Base-by-base conservation (phyloP, 2,888 invertebrate species). In the Galerucella nymphaeae region DNA sequence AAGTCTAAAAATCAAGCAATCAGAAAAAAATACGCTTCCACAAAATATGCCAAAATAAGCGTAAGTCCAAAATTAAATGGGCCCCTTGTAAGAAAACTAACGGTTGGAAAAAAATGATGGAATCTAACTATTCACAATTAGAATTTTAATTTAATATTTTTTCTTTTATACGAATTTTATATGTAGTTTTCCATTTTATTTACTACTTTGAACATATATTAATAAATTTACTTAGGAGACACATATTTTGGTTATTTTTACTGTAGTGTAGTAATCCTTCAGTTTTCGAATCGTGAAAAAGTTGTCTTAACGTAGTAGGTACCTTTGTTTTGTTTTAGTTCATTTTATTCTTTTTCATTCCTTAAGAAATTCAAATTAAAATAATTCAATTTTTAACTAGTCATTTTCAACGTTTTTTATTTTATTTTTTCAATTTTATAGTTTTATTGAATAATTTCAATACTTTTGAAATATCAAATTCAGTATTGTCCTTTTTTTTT, bases 1-100 rank as follows among this genome's bases (percentile, higher is more conserved):
- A 90, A 88, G 23, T 90, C 91, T 16, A 95, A 94, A 85, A 90
- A 91, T 78, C 91, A 93, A 82, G 90, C 93, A 0, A 91, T 94
- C 8, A 89, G 89, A 78, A 90, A 88, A 71, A 95, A 94, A 86
- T 95, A 94, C 83, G 86, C 89, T 1, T 81, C 85, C 2, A 75
- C 88, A 0, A 90, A 91, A 66, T 87, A 90, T 79, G 90, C 90
- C 75, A 92, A 91, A 86, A 91, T 94, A 23, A 91, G 94, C 65
- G 81, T 87, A 38, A 88, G 91, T 38, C 87, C 90, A 0, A 92
- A 93, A 81, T 85, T 94, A n/a, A 89, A 87, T 81, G 88, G 90
- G 18, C 82, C 84, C 42, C 72, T 85, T 50, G 76, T 86, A 20
- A 81, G 77, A 58, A 83, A 81, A 71, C 75, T 85, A 50, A 76